Evolutionary conservation across 1,140 invertebrate species (phyloP).

Genomic region (Scaptomyza pallida): DNA sequence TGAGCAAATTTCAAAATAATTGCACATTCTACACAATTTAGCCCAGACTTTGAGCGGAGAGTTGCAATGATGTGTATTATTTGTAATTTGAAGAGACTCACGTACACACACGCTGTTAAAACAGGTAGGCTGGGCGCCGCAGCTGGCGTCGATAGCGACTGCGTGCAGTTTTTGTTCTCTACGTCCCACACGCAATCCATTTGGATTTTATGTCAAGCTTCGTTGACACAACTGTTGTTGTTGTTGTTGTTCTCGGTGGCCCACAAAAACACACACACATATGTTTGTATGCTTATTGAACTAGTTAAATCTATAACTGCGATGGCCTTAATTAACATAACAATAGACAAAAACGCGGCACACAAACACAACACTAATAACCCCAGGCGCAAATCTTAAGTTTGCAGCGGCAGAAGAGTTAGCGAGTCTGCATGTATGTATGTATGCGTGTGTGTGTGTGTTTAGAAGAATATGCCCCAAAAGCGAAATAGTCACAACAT

Average conservation of each 20-base stretch:
- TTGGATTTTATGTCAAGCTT: conserved; percentile 52
- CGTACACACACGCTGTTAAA: conserved; percentile 15
- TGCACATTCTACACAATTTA: conserved; percentile 59
- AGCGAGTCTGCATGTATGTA: too few relatives aligned
- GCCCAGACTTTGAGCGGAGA: conserved; percentile 23
- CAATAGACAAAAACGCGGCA: conserved; percentile 55
- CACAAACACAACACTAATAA: conserved; percentile 52
- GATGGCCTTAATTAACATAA: conserved; percentile 77
- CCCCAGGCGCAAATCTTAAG: conserved; percentile 30
- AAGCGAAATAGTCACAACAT: conserved; percentile 61
- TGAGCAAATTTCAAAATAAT: conserved; percentile 77
- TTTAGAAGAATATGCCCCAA: conserved; percentile 44
- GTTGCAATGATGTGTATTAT: conserved; percentile 61
- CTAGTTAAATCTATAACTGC: conserved; percentile 70
- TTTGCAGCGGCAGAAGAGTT: conserved; percentile 14
- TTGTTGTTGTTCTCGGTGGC: conserved; percentile 27
- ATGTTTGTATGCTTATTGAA: conserved; percentile 54
- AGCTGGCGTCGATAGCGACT: conserved; percentile 17
- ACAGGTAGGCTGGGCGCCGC: conserved; percentile 14
- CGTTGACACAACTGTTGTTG: conserved; percentile 25
- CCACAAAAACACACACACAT: conserved; percentile 18
- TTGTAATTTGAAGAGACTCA: conserved; percentile 42
- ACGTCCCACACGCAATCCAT: conserved; percentile 20
- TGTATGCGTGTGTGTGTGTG: background rate
- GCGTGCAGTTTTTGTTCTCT: conserved; percentile 42